Base-by-base conservation (phyloP, 2,888 invertebrate genomes). In the Panzeria rudis region DNA sequence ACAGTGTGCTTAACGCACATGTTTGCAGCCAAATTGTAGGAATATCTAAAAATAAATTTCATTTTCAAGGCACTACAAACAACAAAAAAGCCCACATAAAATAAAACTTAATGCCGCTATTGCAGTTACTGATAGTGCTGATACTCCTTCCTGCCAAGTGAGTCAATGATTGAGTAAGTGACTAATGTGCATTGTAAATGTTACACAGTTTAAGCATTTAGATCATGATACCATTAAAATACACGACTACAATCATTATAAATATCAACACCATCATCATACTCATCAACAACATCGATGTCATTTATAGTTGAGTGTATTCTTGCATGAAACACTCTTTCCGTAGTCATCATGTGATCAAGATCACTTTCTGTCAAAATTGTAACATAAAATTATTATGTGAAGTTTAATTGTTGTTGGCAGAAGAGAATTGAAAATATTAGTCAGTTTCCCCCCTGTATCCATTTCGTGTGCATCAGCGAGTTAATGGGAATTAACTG, bases 301-400 rank as follows among this genome's bases (percentile, higher is more conserved):
- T 62, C 64, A 79, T 71, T 62, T 72, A 61, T 47, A 11, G n/a
- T n/a, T 13, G 72, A 6, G 8, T 59, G 25, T 47, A 8, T 50
- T 50, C 15, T 0, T 59, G 47, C 35, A 38, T 38, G 17, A 44
- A 64, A 7, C 35, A 35, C 4, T 35, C 69, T 69, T 73, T 69
- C 25, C 44, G 64, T 66, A 75, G 75, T 78, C 79, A 66, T 66
- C 50, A 62, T 73, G 47, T 82, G 83, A 86, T 86, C 83, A 84
- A 86, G 84, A 84, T 79, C 87, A 87, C 83, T 87, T 86, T 84
- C 86, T 83, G 87, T 87, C 86, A 69, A 80, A 86, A 83, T 68
- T 80, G 82, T 78, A 80, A 83, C 84, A 81, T 73, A 41, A 41
- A 32, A 59, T 17, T 66, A 79, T 82, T 80, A 86, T 86, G 54